Conservation (phyloP, 2,888 invertebrate genomes). For the Zygothrica quintamaculata region DNA sequence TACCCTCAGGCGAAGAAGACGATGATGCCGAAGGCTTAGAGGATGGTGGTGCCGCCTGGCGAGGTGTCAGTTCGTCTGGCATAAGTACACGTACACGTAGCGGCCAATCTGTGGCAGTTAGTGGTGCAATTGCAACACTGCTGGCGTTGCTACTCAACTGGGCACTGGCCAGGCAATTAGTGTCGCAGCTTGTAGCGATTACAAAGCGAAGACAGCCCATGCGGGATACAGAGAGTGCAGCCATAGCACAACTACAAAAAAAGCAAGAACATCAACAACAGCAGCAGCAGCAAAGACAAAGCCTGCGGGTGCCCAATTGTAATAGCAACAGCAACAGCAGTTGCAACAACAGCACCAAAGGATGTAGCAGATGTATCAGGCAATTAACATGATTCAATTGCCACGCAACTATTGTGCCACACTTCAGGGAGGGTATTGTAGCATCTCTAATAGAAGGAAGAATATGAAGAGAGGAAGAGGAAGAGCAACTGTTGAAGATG, state of each 20-base stretch:
- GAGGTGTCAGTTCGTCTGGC: conserved; percentile 53
- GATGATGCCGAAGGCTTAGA: conserved; percentile 60
- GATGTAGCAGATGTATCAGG: conserved; percentile 64
- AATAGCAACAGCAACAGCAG: conserved; percentile 30
- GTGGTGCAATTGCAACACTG: conserved; percentile 50
- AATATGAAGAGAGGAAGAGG: conserved; percentile 25
- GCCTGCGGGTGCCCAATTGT: conserved; percentile 41
- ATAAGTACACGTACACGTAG: no score
- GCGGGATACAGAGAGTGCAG: conserved; percentile 25
- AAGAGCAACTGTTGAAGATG: conserved; percentile 26
- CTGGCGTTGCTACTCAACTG: conserved; percentile 69
- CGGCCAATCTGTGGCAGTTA: conserved; percentile 38
- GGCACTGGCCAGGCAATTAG: conserved; percentile 72
- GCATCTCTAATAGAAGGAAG: conserved; percentile 33
- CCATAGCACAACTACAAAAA: conserved; percentile 23
- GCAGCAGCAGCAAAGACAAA: conserved; percentile 26
- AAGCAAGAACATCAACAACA: conserved; percentile 11
- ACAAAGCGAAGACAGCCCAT: conserved; percentile 38
- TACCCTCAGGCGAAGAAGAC: conserved; percentile 81
- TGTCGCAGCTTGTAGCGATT: conserved; percentile 54
- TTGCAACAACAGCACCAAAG: conserved; percentile 44
- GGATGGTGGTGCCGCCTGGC: conserved; percentile 72
- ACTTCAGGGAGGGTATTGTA: conserved; percentile 62
- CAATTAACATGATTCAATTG: conserved; percentile 80
- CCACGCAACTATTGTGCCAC: conserved; percentile 76